Evolutionary conservation across 2,113 vertebrate genomes (phyloP).

Genomic region (rat (Rattus norvegicus)): GRCr8 NC_086032.1:9703001-9703500

Average conservation of each 20-base stretch:
- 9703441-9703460: not conserved
- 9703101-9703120: not conserved
- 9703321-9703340: not conserved
- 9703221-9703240: not conserved
- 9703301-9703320: not conserved
- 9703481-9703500: not conserved
- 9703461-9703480: not conserved
- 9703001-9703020: not conserved
- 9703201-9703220: not conserved
- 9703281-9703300: not conserved
- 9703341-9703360: not conserved
- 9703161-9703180: not conserved
- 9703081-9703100: not conserved
- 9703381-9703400: not conserved
- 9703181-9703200: not conserved
- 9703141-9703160: no score
- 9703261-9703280: not conserved
- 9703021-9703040: not conserved
- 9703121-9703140: not conserved
- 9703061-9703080: not conserved
- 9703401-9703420: not conserved
- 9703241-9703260: not conserved
- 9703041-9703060: not conserved
- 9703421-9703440: not conserved
- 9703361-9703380: not conserved